phyloP scores from a whole-genome alignment of 2,888 invertebrate genomes.

The Papilio protenor region DNA sequence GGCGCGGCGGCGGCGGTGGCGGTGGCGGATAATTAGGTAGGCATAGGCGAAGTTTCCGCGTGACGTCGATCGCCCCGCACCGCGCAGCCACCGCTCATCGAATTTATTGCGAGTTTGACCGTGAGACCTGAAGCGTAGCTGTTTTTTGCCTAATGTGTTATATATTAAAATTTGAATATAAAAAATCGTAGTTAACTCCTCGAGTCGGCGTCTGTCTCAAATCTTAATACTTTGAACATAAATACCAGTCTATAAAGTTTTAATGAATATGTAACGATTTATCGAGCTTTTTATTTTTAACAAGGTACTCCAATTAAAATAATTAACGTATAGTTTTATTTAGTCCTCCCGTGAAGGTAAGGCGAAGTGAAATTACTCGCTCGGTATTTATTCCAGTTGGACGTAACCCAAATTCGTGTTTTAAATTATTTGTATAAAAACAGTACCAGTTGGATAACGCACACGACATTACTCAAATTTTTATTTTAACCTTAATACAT shows the following conservation, averaged over 20 bases:
- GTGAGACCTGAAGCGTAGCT: slow-evolving; percentile 79
- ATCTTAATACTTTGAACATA: slow-evolving; percentile 65
- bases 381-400: slow-evolving; percentile 15
- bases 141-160: slow-evolving; percentile 81
- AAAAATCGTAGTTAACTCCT: slow-evolving; percentile 72
- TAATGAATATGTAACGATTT: slow-evolving; percentile 68
- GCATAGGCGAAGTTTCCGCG: slow-evolving; percentile 65
- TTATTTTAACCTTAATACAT: slow-evolving; percentile 3
- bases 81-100: slow-evolving; percentile 63
- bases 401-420: slow-evolving; percentile 22
- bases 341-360: slow-evolving; percentile 32
- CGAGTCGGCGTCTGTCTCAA: slow-evolving; percentile 67
- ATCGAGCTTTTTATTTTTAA: slow-evolving; percentile 63
- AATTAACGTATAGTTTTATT: slow-evolving; percentile 53
- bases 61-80: slow-evolving; percentile 50
- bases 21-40: slow-evolving; percentile 67
- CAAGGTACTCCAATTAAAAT: slow-evolving; percentile 62
- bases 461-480: slow-evolving; percentile 4
- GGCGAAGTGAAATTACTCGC: slow-evolving; percentile 13
- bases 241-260: slow-evolving; percentile 63
- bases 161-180: slow-evolving; percentile 81
- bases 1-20: slow-evolving; percentile 30
- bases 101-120: slow-evolving; percentile 81
- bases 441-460: slow-evolving; percentile 7
- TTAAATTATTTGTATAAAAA: slow-evolving; percentile 6